Evolutionary conservation across 1,140 invertebrate genomes (phyloP).

Genomic region (Chrysomallon squamiferum): DNA sequence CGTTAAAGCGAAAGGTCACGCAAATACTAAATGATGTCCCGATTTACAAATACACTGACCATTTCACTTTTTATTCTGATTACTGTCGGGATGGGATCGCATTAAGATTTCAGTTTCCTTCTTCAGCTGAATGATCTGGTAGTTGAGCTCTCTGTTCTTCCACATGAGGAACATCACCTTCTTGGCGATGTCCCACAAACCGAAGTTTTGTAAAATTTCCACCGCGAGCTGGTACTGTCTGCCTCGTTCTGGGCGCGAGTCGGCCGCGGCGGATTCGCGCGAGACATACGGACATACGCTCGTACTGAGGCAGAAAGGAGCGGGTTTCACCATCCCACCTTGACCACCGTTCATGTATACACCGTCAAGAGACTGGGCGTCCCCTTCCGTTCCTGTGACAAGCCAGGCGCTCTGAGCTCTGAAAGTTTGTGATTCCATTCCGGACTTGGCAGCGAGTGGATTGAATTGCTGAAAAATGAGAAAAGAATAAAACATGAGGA

Average conservation of each 20-base stretch:
- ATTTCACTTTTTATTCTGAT: neutral
- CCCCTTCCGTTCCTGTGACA: too few relatives aligned
- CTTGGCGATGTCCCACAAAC: slow-evolving; percentile 28
- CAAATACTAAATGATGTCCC: neutral
- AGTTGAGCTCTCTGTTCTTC: slow-evolving; percentile 22
- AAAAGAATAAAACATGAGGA: too few relatives aligned
- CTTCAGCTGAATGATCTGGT: slow-evolving; percentile 16
- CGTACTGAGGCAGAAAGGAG: too few relatives aligned
- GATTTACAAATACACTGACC: neutral
- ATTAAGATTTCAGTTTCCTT: slow-evolving; percentile 17
- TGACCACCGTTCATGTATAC: too few relatives aligned
- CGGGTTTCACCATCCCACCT: too few relatives aligned
- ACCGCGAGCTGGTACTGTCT: slow-evolving; percentile 17
- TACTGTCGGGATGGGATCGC: slow-evolving; percentile 1
- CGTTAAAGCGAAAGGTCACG: neutral
- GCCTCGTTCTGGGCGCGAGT: slow-evolving; percentile 13
- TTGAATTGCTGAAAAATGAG: too few relatives aligned
- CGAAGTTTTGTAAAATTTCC: slow-evolving; percentile 25
- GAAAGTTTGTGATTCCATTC: too few relatives aligned
- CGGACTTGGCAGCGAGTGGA: too few relatives aligned
- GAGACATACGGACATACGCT: too few relatives aligned
- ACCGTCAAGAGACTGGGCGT: too few relatives aligned
- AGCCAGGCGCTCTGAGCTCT: too few relatives aligned
- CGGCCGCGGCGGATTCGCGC: too few relatives aligned
- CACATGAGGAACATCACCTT: slow-evolving; percentile 23